Evolutionary conservation across 2,113 vertebrate species (phyloP).

Genomic region (Phylloscopus trochiloides): DNA sequence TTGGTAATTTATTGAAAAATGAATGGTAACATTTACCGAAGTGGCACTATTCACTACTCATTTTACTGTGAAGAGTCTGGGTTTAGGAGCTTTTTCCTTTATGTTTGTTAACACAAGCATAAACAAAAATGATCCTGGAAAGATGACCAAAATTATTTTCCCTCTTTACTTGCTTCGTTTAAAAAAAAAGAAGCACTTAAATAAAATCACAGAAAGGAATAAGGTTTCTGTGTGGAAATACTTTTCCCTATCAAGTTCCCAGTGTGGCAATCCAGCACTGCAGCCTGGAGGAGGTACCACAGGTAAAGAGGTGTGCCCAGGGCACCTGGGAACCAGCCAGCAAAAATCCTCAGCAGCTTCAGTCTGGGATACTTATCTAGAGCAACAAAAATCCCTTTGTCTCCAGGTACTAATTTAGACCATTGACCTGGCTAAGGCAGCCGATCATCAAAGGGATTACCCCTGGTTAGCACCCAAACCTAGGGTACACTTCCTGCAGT

Average conservation of each 20-base stretch:
- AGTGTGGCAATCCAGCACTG: background rate
- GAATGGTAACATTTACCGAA: background rate
- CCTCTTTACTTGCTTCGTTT: background rate
- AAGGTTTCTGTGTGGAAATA: background rate
- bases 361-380: background rate
- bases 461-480: background rate
- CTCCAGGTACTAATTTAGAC: background rate
- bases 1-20: slow-evolving; percentile 41
- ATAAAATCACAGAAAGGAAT: background rate
- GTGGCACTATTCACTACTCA: background rate
- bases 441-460: background rate
- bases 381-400: background rate
- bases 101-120: background rate
- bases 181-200: background rate
- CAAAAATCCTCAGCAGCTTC: background rate
- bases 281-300: background rate
- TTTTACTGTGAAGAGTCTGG: background rate
- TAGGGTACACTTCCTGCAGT: too few species aligned
- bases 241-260: background rate
- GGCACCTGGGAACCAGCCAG: background rate
- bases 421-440: background rate
- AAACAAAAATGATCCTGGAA: background rate
- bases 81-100: background rate
- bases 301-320: background rate
- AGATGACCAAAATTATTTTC: background rate